Evolutionary conservation across 2,888 invertebrate species (phyloP), one percentile per base, ranked within the genome.

Genomic region (Drosophila cyrtoloma): DNA sequence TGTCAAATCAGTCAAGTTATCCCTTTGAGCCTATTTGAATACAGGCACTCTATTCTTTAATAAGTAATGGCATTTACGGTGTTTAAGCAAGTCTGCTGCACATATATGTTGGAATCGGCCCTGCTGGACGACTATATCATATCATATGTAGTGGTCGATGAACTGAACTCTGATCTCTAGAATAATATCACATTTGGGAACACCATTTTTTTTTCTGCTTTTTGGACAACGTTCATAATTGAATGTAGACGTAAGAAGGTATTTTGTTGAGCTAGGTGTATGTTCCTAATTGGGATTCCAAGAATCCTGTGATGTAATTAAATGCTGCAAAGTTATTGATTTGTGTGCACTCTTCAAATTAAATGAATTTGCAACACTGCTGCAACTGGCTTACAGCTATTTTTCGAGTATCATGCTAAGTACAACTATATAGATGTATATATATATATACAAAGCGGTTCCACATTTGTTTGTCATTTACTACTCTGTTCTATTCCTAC

Each of bases 1-100:
- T 65, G 53, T 42, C 52, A 62, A 57, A 51, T 57, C 63, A 47
- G 37, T 26, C 51, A 7, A 22, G 37, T 39, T 50, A 53, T 53
- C 32, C 53, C 30, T 32, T 32, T 53, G n/a, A 32, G 32, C 32
- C 28, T 10, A 28, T 51, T 44, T 39, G 28, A 16, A 47, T 14
- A 47, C 26, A 2, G 16, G 9, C 26, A 47, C 26, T 47, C 26
- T 47, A 47, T 26, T 47, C 14, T 26, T 47, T 16, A 16, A 22
- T 26, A 47, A 26, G 44, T 5, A 22, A 22, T 44, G 22, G 22
- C 5, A 22, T 22, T 44, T 22, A 44, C 44, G 4, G 22, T 16
- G 47, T 1, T 26, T 47, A 7, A 14, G 22, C 14, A 22, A 47
- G 14, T 47, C 3, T 1, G 7, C 14, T 35, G 14, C 2, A 5